Evolutionary conservation across 2,888 invertebrate species (phyloP), one percentile per base, ranked within the genome.

Genomic region (Drosophila macrothrix): DNA sequence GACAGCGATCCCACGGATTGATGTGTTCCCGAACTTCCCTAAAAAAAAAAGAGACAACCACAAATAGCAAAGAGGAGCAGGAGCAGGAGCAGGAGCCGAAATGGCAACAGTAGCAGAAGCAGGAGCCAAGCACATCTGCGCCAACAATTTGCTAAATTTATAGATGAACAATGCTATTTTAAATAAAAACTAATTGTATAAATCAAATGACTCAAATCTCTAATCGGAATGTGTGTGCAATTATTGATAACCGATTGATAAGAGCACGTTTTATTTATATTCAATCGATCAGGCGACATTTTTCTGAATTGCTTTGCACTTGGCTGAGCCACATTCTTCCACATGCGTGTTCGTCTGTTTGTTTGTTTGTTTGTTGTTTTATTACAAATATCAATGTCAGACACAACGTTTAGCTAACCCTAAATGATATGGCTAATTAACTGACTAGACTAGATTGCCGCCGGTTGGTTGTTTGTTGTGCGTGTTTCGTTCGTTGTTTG

Each of bases 1-100:
- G 60, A 50, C 60, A 93, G 93, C 10, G 93, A 93, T 90, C 92
- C 92, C 68, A 91, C 91, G 88, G 93, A 93, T 91, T 93, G 92
- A 67, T 73, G 67, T 76, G 74, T 68, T 67, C 75, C 72, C 61
- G 10, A 22, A 25, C 25, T 35, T 22, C 28, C 50, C 10, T 50
- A 28, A 50, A 50, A 19, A 29, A 28, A 71, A 66, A 54, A 73
- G 63, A 46, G 77, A 67, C 62, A 71, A 61, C 41, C 60, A 80
- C 67, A 81, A 54, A 54, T 54, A 74, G 67, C 59, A 25, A 35
- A 68, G 39, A 67, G 22, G 50, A 41, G 28, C 49, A 71, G 29
- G 50, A 41, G 28, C 49, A 71, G 29, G 10, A 67, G 25, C 41
- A 29, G 50, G 16, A 35, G 35, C 28, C 43, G 49, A 37, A 28